Percentiles rank a stretch among this genome's conserved stretches.
Evolutionary conservation across 2,113 vertebrate genomes (phyloP).

Genomic region (Eidolon helvum): DNA sequence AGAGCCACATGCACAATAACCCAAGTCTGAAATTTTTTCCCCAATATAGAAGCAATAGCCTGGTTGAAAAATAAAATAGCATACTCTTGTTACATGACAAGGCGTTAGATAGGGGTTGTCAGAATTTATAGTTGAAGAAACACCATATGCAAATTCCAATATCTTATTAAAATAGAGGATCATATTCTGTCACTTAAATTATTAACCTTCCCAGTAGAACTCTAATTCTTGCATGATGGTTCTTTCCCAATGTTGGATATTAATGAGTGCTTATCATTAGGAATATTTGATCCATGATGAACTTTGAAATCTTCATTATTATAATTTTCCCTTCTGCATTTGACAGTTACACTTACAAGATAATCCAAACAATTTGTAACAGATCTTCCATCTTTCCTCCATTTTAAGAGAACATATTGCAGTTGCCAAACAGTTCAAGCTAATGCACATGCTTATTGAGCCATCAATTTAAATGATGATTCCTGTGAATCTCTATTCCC

Average conservation of each 20-base stretch:
- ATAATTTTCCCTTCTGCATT: conserved; percentile 13
- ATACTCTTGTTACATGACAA: neutral
- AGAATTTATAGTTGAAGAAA: conserved; percentile 44
- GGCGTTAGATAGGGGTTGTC: neutral
- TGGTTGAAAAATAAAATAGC: neutral
- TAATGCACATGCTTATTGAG: neutral
- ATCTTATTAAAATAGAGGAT: conserved; percentile 46
- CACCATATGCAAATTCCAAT: conserved; percentile 29
- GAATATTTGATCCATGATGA: conserved; percentile 42
- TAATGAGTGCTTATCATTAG: conserved; percentile 34
- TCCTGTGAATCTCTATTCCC: neutral
- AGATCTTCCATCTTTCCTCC: neutral
- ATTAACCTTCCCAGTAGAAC: conserved; percentile 40
- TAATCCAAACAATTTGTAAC: conserved; percentile 42
- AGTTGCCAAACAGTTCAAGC: neutral
- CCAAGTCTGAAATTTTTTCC: neutral
- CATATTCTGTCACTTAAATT: conserved; percentile 50
- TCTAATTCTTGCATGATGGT: neutral
- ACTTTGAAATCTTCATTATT: conserved; percentile 49
- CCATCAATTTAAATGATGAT: neutral
- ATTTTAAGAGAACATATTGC: neutral
- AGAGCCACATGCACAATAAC: neutral
- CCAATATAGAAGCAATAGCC: neutral
- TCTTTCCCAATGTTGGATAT: neutral
- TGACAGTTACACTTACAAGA: conserved; percentile 38